These are phyloP conservation scores for Piprites chloris DNA, from an alignment of 2,113 vertebrate species.

Conservation along the genomic window DNA sequence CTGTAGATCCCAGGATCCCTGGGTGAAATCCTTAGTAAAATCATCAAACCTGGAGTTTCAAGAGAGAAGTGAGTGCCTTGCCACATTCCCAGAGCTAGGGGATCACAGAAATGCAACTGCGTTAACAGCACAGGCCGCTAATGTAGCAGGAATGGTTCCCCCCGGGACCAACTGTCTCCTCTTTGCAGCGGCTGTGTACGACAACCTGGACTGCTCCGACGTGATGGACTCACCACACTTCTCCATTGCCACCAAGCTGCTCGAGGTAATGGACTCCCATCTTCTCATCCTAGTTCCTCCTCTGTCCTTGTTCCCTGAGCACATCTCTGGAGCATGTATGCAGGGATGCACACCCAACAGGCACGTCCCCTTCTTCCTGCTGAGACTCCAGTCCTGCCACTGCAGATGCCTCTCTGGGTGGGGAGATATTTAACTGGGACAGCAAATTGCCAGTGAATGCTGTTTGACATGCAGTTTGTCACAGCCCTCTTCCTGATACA, in stretches of 20 bases:
- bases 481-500: background rate
- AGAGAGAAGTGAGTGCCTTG: background rate
- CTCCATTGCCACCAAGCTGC: slow-evolving; percentile 74
- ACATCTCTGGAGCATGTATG: background rate
- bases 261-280: slow-evolving; percentile 79
- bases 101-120: background rate
- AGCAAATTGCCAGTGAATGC: background rate
- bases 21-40: background rate
- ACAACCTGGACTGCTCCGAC: slow-evolving; percentile 88
- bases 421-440: background rate
- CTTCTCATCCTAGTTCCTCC: background rate
- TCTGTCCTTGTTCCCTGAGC: background rate
- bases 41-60: background rate
- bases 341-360: background rate
- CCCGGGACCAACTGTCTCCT: background rate
- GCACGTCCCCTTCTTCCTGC: background rate
- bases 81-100: background rate
- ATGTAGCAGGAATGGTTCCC: background rate
- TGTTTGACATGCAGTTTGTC: background rate
- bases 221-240: slow-evolving; percentile 79
- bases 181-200: slow-evolving; percentile 77
- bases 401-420: background rate
- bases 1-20: background rate
- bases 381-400: background rate
- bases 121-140: background rate